These are phyloP conservation scores for Stomatorhinus walkeri DNA, from an alignment of 2,797 vertebrate species.

Conservation along the genomic window DNA sequence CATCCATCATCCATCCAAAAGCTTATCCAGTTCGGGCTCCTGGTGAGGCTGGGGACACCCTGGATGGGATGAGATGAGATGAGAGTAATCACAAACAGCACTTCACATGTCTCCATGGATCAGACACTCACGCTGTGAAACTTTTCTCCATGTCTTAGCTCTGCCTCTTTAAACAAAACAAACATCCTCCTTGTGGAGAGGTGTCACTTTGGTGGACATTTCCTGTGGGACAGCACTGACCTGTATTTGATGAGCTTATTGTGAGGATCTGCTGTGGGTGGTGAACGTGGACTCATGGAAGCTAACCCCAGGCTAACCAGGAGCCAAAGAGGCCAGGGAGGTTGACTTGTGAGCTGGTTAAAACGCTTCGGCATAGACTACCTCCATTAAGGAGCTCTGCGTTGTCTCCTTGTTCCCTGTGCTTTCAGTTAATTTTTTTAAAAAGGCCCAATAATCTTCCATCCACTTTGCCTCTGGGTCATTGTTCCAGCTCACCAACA, in stretches of 20 bases:
- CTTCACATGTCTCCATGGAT: neutral
- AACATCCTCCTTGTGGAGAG: neutral
- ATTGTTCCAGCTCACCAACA: neutral
- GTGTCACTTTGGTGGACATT: neutral
- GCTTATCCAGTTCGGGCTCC: neutral
- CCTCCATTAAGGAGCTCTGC: neutral
- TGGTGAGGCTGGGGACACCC: neutral
- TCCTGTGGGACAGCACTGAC: neutral
- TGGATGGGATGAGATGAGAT: neutral
- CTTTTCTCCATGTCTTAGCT: neutral
- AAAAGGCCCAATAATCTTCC: conserved; percentile 6
- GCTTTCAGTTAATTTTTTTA: neutral
- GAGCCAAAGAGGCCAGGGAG: neutral
- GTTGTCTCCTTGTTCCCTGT: conserved; percentile 18
- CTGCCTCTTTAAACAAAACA: neutral
- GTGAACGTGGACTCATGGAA: neutral
- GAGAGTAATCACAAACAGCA: neutral
- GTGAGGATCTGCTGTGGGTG: neutral
- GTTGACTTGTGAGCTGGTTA: neutral
- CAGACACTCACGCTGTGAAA: neutral
- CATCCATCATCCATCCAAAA: neutral
- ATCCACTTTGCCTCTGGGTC: conserved; percentile 8
- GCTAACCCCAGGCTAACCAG: neutral
- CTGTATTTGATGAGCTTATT: neutral
- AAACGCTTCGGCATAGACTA: neutral